Percentiles rank a stretch among this genome's conserved stretches.
phyloP scores from a whole-genome alignment of 1,140 invertebrate genomes.

The Chionoecetes opilio region DNA sequence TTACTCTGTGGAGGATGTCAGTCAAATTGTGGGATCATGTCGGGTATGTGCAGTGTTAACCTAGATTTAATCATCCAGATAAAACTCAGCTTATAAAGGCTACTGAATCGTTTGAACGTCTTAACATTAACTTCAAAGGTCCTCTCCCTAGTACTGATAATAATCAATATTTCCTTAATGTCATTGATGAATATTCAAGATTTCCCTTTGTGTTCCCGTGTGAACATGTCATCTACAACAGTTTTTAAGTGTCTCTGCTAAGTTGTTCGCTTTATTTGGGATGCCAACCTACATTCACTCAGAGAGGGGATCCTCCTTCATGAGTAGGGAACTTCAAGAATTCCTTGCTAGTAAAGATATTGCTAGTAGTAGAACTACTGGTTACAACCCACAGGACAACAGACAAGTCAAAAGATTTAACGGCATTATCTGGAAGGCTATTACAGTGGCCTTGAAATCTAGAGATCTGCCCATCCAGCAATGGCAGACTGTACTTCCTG shows the following conservation, averaged over 20 bases:
- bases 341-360: constrained; percentile 48
- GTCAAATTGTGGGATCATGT: constrained; percentile 64
- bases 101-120: constrained; percentile 81
- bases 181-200: constrained; percentile 82
- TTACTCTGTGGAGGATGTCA: constrained; percentile 78
- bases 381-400: constrained; percentile 38
- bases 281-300: constrained; percentile 44
- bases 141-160: constrained; percentile 78
- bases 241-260: constrained; percentile 14
- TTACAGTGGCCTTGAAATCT: too few species aligned
- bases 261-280: constrained; percentile 81
- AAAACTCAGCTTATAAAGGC: constrained; percentile 81
- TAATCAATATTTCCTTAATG: constrained; percentile 81
- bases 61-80: constrained; percentile 68
- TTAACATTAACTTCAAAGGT: constrained; percentile 82
- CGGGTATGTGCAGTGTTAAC: constrained; percentile 79
- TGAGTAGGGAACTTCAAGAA: constrained; percentile 21
- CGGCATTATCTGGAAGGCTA: constrained; percentile 25
- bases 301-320: constrained; percentile 50
- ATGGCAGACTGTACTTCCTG: too few species aligned
- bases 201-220: constrained; percentile 76
- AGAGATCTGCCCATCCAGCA: too few species aligned
- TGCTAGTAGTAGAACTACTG: constrained; percentile 22
- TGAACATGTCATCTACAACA: constrained; percentile 36
- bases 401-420: neutral